A percentile compares a stretch with the other conserved stretches of the same genome.
phyloP scores from a whole-genome alignment of 2,113 vertebrate genomes.

The Gadus chalcogrammus region DNA sequence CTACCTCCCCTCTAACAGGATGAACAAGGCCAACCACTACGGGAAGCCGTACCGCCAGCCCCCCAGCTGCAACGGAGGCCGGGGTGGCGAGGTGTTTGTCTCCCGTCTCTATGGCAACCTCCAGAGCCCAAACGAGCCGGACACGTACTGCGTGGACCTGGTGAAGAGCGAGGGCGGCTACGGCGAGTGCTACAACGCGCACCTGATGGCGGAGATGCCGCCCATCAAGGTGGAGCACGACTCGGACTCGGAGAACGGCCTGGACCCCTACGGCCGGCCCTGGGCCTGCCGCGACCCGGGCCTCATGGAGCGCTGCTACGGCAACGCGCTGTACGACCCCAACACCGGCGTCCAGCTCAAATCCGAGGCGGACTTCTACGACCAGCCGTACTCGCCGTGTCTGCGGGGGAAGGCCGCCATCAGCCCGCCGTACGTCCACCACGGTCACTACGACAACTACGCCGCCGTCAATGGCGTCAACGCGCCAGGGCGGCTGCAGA shows the following conservation, averaged over 20 bases:
- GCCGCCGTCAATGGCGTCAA: conserved; percentile 55
- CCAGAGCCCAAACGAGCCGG: conserved; percentile 66
- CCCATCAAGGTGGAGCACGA: conserved; percentile 88
- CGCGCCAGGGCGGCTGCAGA: conserved; percentile 56
- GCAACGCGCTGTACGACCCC: conserved; percentile 61
- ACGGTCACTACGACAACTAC: conserved; percentile 68
- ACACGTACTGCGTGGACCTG: conserved; percentile 69
- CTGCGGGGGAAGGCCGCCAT: conserved; percentile 75
- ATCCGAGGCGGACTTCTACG: conserved; percentile 74
- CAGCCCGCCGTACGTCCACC: conserved; percentile 70
- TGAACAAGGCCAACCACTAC: conserved; percentile 66
- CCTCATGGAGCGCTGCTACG: conserved; percentile 60
- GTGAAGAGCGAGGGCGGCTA: conserved; percentile 73
- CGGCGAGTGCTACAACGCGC: conserved; percentile 64
- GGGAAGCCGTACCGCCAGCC: conserved; percentile 73
- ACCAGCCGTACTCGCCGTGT: conserved; percentile 73
- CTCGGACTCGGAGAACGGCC: conserved; percentile 80
- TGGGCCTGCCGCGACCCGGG: conserved; percentile 75
- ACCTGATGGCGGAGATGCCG: conserved; percentile 74
- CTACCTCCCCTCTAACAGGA: conserved; percentile 59
- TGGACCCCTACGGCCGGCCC: conserved; percentile 63
- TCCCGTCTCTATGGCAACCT: conserved; percentile 63
- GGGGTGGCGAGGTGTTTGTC: conserved; percentile 63
- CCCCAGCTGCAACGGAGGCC: conserved; percentile 64
- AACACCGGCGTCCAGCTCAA: conserved; percentile 77